Base-by-base conservation (phyloP, 2,888 invertebrate genomes). In the Synergus itoensis region DNA sequence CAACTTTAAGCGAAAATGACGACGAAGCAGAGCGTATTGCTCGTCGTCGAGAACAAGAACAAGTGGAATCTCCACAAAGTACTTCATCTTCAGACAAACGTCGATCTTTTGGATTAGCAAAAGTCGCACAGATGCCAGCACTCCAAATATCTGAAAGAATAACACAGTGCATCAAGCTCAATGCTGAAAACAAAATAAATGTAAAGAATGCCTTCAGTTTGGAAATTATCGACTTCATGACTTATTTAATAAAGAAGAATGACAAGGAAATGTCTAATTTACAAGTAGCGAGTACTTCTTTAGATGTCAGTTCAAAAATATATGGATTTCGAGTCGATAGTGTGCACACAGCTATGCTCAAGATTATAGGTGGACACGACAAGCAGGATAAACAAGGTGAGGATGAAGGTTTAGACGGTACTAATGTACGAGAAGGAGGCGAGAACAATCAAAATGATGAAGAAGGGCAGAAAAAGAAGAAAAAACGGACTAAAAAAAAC, bases 251-350 rank as follows among this genome's bases (percentile, higher is more conserved):
- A n/a, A 93, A 94, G 62, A 94, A 95, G 77, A 95, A 95, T 88
- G 95, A 96, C 89, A 93, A 94, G 2, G 94, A 95, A 7, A 93
- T 96, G 92, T 95, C 96, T 80, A 95, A 95, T 87, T 93, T 96
- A 76, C 95, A 97, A 94, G 95, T 97, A 14, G 98, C 97, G 1
- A 96, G 97, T 73, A 96, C 96, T 0, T 96, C 98, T 0, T 93
- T 98, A 75, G 98, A 98, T 91, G 98, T 98, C 0, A 97, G 98
- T 11, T 95, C 97, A 0, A 96, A 97, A 90, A 97, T 98, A 77
- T 98, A 98, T 92, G 96, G 97, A 0, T 95, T 96, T 81, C 94
- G 98, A 81, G 98, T 98, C 0, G 98, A 98, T 92, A 96, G 96
- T 57, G 94, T 98, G 12, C 96, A 98, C 90, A 94, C 95, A 64